Evolutionary conservation across 1,140 invertebrate genomes (phyloP).

Genomic region (Scaptomyza montana): DNA sequence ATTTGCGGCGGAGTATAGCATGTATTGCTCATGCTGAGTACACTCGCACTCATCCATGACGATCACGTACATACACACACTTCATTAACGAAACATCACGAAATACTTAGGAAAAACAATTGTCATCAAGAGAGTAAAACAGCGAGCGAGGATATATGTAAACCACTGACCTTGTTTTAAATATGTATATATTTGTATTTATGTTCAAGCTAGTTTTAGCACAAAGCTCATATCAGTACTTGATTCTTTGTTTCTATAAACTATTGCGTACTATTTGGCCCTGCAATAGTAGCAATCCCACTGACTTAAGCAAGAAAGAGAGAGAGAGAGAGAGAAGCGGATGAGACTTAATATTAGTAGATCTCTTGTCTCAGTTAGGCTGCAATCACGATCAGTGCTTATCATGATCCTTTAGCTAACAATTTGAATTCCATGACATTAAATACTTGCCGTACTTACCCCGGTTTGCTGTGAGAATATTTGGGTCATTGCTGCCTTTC

Average conservation of each 20-base stretch:
- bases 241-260: background rate
- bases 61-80: slow-evolving; percentile 15
- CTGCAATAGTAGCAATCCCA: background rate
- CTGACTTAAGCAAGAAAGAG: no score
- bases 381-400: no score
- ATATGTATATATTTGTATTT: no score
- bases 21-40: slow-evolving; percentile 22
- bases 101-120: background rate
- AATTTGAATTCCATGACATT: no score
- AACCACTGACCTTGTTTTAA: no score
- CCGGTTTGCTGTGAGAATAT: no score
- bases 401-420: no score
- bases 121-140: background rate
- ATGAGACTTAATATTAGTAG: no score
- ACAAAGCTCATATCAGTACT: slow-evolving; percentile 1
- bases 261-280: slow-evolving; percentile 1
- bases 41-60: slow-evolving; percentile 15
- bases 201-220: background rate
- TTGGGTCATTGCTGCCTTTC: slow-evolving; percentile 20
- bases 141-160: background rate
- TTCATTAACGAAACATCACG: background rate
- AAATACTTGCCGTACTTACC: no score
- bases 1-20: slow-evolving; percentile 31
- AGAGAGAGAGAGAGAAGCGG: no score
- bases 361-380: no score